phyloP scores from a whole-genome alignment of 2,888 invertebrate species.

The Orchestes rusci region DNA sequence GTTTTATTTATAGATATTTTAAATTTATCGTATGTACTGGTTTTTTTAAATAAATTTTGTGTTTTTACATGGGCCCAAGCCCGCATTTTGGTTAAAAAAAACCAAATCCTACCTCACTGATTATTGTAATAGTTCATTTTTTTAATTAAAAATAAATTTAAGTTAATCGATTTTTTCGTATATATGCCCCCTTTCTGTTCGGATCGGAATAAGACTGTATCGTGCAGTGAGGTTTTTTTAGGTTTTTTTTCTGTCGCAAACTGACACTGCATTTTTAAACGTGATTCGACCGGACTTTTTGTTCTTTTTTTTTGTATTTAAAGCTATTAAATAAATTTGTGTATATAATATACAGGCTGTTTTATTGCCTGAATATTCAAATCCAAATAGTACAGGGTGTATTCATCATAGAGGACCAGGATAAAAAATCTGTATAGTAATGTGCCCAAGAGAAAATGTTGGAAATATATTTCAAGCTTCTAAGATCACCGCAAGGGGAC shows the following conservation, averaged over 20 bases:
- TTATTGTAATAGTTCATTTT: constrained; percentile 31
- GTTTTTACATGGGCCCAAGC: too few relatives aligned
- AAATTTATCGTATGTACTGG: constrained; percentile 21
- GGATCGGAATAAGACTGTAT: constrained; percentile 7
- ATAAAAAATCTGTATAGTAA: too few relatives aligned
- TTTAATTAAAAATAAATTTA: constrained; percentile 4
- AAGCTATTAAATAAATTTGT: constrained; percentile 39
- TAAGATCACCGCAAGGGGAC: too few relatives aligned
- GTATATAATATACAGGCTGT: constrained; percentile 39
- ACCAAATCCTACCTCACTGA: constrained; percentile 43
- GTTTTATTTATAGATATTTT: constrained; percentile 31
- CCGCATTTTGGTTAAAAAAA: constrained; percentile 35
- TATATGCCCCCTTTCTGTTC: not conserved
- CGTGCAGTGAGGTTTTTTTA: constrained; percentile 6
- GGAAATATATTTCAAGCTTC: too few relatives aligned
- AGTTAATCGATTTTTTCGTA: not conserved
- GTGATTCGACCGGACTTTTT: constrained; percentile 38
- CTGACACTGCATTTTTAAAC: too few relatives aligned
- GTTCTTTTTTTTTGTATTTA: constrained; percentile 37
- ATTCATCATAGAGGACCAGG: too few relatives aligned
- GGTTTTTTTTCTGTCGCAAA: too few relatives aligned
- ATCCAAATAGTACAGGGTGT: too few relatives aligned
- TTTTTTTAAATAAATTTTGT: constrained; percentile 18
- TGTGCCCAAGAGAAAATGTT: too few relatives aligned
- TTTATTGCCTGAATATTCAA: too few relatives aligned